Conservation (phyloP, 1,140 invertebrate genomes). For the Temnothorax longispinosus region DNA sequence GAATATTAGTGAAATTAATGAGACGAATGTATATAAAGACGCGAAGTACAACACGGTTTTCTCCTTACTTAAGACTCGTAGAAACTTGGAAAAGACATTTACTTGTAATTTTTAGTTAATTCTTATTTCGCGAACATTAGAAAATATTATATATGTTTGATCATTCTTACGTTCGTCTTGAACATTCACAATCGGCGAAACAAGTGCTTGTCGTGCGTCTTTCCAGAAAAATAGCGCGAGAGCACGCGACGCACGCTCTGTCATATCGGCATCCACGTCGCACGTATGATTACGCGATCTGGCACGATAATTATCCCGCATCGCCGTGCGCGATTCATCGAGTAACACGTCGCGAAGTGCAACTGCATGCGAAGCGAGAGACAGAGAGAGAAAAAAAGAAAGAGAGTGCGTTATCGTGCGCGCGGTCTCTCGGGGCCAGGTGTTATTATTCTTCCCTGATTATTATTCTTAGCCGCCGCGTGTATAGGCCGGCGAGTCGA, state of each 20-base stretch:
- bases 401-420: slow-evolving; percentile 44
- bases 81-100: not conserved
- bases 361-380: slow-evolving; percentile 54
- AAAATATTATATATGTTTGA: not conserved
- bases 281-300: slow-evolving; percentile 61
- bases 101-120: not conserved
- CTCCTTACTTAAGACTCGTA: not conserved
- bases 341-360: slow-evolving; percentile 54
- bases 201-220: not conserved
- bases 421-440: not conserved
- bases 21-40: slow-evolving; percentile 23
- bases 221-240: not conserved
- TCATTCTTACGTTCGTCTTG: not conserved
- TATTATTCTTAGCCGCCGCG: slow-evolving; percentile 63
- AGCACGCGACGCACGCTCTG: not conserved
- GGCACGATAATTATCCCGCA: slow-evolving; percentile 64
- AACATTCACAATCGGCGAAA: not conserved
- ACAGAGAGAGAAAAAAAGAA: not conserved
- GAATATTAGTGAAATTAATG: slow-evolving; percentile 42
- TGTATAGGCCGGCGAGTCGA: slow-evolving; percentile 14
- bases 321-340: slow-evolving; percentile 45
- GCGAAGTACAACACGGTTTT: not conserved
- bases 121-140: not conserved
- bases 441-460: slow-evolving; percentile 69
- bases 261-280: slow-evolving; percentile 10